Conservation (phyloP, 2,113 vertebrate genomes). For the Gnathonemus longibarbis region DNA sequence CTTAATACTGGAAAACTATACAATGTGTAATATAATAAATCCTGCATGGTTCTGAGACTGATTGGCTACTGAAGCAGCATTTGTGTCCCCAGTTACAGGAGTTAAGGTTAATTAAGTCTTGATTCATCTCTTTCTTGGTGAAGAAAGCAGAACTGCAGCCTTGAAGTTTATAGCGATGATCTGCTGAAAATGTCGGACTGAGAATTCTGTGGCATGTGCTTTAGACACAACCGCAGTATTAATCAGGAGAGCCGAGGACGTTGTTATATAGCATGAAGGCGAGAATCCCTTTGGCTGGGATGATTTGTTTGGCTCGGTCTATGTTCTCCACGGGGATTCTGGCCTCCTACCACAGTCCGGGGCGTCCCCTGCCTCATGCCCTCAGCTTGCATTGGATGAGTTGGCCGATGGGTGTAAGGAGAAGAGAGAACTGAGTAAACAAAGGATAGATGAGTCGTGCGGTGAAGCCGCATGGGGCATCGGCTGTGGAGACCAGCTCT, state of each 20-base stretch:
- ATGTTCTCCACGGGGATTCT: not conserved
- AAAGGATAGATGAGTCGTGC: not conserved
- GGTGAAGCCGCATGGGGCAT: not conserved
- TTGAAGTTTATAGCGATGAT: not conserved
- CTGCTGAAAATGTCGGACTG: constrained; percentile 14
- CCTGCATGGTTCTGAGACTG: not conserved
- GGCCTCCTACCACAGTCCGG: not conserved
- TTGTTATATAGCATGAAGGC: not conserved
- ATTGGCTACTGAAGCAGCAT: not conserved
- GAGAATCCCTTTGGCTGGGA: not conserved
- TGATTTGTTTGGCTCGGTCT: not conserved
- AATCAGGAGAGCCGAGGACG: not conserved
- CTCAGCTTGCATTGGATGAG: not conserved
- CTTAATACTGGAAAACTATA: not conserved
- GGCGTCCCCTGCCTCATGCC: not conserved
- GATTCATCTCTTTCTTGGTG: constrained; percentile 31
- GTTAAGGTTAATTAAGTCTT: constrained; percentile 38
- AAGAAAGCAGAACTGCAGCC: constrained; percentile 19
- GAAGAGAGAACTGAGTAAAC: not conserved
- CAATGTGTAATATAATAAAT: not conserved
- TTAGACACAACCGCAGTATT: not conserved
- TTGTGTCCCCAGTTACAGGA: constrained; percentile 18
- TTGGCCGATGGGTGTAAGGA: not conserved
- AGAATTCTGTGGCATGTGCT: constrained; percentile 2
- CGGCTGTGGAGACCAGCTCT: not conserved